Evolutionary conservation across 2,113 vertebrate genomes (phyloP).

Genomic region (Rhabdornis inornatus): DNA sequence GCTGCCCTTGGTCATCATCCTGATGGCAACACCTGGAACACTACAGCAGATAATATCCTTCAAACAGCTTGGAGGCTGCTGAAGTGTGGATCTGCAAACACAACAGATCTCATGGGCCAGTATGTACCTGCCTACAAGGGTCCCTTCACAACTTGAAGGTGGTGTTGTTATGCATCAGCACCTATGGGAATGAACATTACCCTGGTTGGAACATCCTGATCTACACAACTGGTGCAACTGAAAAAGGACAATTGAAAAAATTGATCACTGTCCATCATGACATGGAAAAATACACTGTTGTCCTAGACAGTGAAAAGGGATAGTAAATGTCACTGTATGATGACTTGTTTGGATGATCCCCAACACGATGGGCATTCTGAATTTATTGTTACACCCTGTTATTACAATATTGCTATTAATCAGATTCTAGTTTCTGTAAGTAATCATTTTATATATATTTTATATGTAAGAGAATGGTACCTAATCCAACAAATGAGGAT

Average conservation of each 20-base stretch:
- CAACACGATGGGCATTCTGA: not conserved
- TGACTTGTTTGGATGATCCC: not conserved
- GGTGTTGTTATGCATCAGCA: not conserved
- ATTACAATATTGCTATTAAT: not conserved
- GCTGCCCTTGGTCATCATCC: not conserved
- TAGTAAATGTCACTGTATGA: not conserved
- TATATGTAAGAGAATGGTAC: not conserved
- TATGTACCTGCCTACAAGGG: not conserved
- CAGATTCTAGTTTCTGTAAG: not conserved
- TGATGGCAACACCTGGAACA: not conserved
- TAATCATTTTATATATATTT: not conserved
- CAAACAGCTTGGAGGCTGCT: not conserved
- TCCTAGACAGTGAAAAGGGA: not conserved
- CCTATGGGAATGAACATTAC: not conserved
- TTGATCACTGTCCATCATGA: not conserved
- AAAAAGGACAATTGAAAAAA: not conserved
- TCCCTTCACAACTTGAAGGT: not conserved
- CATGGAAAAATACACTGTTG: not conserved
- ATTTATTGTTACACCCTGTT: not conserved
- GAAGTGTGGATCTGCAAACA: not conserved
- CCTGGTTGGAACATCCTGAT: not conserved
- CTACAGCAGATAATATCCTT: not conserved
- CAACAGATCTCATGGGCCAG: not conserved
- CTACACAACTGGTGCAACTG: not conserved
- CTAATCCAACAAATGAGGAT: not conserved